Conservation (phyloP, 2,113 vertebrate species). For the Ceyx melanurus region DNA sequence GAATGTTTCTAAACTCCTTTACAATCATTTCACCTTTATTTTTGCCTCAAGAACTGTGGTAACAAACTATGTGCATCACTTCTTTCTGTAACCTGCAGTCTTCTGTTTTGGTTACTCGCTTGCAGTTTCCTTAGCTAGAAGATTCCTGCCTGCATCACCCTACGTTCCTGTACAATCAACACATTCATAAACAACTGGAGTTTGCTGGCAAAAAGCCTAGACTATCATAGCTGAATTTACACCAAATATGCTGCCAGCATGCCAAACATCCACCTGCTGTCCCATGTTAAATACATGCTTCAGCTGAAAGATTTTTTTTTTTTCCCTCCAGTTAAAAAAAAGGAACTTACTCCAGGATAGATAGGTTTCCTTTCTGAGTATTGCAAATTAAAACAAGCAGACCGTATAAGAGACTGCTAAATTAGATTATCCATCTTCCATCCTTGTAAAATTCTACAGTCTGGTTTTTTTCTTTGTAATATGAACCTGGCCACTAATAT, state of each 20-base stretch:
- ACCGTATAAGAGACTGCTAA: not conserved
- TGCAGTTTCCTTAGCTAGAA: not conserved
- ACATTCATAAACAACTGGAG: not conserved
- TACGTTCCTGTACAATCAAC: not conserved
- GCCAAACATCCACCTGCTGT: not conserved
- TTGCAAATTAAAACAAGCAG: not conserved
- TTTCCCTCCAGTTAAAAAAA: not conserved
- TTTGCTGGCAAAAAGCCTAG: not conserved
- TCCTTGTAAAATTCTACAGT: not conserved
- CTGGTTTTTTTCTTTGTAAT: not conserved
- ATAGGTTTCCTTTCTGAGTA: not conserved
- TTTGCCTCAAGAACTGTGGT: not conserved
- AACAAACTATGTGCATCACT: not conserved
- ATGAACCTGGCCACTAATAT: not conserved
- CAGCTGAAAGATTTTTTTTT: not conserved
- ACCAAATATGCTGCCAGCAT: not conserved
- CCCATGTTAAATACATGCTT: not conserved
- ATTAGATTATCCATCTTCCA: not conserved
- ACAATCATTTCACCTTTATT: not conserved
- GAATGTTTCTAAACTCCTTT: not conserved
- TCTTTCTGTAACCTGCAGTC: not conserved
- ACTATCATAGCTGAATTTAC: not conserved
- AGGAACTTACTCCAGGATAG: not conserved
- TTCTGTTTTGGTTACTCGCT: not conserved
- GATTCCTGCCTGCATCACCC: not conserved